Base-by-base conservation (phyloP, 2,888 invertebrate species). In the Agriopis aurantiaria region DNA sequence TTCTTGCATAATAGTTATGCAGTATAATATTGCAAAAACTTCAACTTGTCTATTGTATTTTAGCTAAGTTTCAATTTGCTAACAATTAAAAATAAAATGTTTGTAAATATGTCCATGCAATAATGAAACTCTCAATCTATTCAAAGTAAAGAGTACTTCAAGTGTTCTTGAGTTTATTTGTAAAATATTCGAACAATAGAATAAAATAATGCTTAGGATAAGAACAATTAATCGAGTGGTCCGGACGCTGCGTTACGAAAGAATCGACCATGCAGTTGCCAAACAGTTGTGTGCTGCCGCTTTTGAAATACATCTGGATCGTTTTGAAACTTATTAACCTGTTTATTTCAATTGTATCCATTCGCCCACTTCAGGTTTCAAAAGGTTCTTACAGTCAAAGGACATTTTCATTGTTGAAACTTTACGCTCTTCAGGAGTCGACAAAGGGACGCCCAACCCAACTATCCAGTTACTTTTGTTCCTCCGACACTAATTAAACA, bases 261-360 rank as follows among this genome's bases (percentile, higher is more conserved):
- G 88, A 90, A 88, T 88, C 88, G 88, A 80, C 86, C 87, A 86
- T 85, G 85, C 82, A 85, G 87, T 93, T 93, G 88, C 91, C 88
- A 91, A 93, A 93, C 91, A 88, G 86, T 91, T 88, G 88, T 91
- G 84, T 88, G 91, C 88, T 91, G 89, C 91, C 88, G 90, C 93
- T 93, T 92, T 91, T 87, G 86, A 83, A 84, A 93, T 91, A 91
- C 92, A 93, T 93, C 92, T 93, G 93, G 92, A 93, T 91, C 91
- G 93, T 92, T 94, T 93, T 92, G 92, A 92, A 93, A 94, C 89
- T 87, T 91, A 92, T 93, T 92, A 92, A 93, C 91, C 91, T 90
- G 91, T 91, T 93, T 92, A 85, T 91, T 89, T 88, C 85, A 86
- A 88, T 87, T 87, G 87, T 86, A 81, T 17, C 49, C 62, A 53